Evolutionary conservation across 2,797 vertebrate genomes (phyloP).

Genomic region (Lacerta viridis): DNA sequence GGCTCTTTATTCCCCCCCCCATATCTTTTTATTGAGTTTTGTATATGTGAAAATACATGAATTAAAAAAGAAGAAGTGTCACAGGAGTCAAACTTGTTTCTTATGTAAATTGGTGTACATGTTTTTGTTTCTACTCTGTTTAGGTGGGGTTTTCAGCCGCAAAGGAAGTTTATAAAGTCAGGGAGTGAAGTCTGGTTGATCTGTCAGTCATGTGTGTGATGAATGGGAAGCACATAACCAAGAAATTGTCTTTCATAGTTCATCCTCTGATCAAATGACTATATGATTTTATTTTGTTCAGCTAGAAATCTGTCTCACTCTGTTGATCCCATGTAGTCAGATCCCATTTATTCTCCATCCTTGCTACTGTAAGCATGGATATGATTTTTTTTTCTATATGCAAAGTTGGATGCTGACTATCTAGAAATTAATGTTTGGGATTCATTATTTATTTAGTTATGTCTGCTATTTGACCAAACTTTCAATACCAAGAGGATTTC

Average conservation of each 20-base stretch:
- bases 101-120: neutral
- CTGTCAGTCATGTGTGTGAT: neutral
- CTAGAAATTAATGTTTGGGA: no score
- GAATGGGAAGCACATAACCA: neutral
- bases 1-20: constrained; percentile 48
- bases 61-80: neutral
- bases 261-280: neutral
- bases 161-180: neutral
- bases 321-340: no score
- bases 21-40: neutral
- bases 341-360: no score
- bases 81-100: neutral
- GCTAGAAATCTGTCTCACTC: no score
- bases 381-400: no score
- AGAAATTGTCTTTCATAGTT: neutral
- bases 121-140: neutral
- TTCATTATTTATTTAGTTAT: no score
- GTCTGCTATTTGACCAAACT: no score
- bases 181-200: neutral
- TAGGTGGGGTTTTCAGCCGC: neutral
- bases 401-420: no score
- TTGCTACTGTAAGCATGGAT: no score
- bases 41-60: neutral
- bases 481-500: no score
- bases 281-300: no score